These are phyloP conservation scores for Chaetura pelagica DNA, from an alignment of 2,113 vertebrate species.

Conservation along the genomic window DNA sequence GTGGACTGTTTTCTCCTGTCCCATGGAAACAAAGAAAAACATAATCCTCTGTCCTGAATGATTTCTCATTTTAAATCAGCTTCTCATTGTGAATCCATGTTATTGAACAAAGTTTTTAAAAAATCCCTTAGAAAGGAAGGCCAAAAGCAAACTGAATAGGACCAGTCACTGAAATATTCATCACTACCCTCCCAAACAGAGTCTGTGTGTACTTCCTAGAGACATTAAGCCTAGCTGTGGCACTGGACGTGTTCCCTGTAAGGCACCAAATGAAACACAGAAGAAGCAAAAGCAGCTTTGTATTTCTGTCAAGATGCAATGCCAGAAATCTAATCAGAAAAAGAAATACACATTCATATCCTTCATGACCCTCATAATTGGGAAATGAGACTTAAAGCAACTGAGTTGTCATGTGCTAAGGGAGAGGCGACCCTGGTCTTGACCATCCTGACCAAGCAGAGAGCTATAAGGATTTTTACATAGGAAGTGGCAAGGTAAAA, in stretches of 20 bases:
- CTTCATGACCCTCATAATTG: neutral
- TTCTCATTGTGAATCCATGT: neutral
- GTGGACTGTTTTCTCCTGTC: neutral
- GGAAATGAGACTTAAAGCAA: neutral
- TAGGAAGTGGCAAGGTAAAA: neutral
- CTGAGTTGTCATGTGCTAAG: neutral
- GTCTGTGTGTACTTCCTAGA: neutral
- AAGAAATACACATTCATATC: neutral
- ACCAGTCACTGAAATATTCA: neutral
- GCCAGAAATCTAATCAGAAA: neutral
- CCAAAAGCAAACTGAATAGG: neutral
- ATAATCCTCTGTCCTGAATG: neutral
- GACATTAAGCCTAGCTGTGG: neutral
- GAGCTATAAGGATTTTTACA: neutral
- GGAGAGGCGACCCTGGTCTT: neutral
- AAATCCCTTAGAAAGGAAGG: neutral
- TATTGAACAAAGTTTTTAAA: neutral
- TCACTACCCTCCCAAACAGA: neutral
- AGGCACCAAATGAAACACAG: neutral
- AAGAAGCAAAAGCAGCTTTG: neutral
- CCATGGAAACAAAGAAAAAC: neutral
- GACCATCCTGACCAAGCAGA: neutral
- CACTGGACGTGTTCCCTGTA: neutral
- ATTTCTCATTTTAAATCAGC: neutral
- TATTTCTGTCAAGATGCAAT: neutral